phyloP scores from a whole-genome alignment of 2,797 vertebrate species.

The Antennarius maculatus region DNA sequence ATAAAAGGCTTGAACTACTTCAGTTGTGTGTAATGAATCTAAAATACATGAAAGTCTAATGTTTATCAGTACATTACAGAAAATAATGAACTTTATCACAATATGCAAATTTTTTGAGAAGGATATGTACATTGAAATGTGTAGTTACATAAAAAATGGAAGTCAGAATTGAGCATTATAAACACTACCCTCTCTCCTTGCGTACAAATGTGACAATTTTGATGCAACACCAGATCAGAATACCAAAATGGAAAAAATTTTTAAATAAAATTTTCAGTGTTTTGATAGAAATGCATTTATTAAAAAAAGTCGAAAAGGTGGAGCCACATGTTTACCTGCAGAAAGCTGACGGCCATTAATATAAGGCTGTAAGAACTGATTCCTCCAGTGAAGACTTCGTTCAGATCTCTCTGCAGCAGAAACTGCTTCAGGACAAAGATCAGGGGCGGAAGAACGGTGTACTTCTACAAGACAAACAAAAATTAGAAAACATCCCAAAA shows the following conservation, averaged over 20 bases:
- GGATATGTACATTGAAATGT: too few species aligned
- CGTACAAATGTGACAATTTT: too few species aligned
- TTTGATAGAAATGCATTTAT: neutral
- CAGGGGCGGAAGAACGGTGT: constrained; percentile 94
- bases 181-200: neutral
- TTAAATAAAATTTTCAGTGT: neutral
- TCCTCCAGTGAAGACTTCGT: constrained; percentile 98
- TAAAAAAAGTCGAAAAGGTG: neutral
- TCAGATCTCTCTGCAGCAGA: constrained; percentile 95
- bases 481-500: neutral
- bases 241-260: too few species aligned
- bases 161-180: neutral
- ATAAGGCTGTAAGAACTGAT: constrained; percentile 99
- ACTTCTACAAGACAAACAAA: constrained; percentile 84
- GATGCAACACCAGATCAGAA: too few species aligned
- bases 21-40: too few species aligned
- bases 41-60: too few species aligned
- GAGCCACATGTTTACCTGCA: constrained; percentile 84
- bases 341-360: constrained; percentile 98
- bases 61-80: too few species aligned
- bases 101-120: too few species aligned
- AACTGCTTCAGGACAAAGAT: constrained; percentile 99
- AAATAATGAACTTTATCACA: too few species aligned
- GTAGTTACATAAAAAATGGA: too few species aligned
- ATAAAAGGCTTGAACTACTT: too few species aligned